Evolutionary conservation across 2,888 invertebrate species (phyloP).

Genomic region (Arenicola marina): DNA sequence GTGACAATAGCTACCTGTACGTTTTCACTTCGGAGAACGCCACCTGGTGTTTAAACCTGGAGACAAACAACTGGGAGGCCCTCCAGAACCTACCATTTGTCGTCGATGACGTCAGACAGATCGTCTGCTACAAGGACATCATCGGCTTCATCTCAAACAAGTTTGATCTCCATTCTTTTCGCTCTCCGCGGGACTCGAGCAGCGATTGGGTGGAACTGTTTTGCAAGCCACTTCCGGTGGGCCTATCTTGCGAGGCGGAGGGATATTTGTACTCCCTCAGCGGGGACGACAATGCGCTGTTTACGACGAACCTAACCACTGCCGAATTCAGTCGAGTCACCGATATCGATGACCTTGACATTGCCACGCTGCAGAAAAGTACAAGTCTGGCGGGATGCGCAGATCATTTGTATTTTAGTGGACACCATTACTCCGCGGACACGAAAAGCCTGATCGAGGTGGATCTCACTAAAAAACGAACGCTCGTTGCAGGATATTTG

Average conservation of each 20-base stretch:
- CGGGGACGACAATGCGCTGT: background rate
- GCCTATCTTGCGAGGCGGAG: background rate
- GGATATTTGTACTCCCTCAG: background rate
- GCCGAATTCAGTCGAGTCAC: background rate
- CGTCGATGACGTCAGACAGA: background rate
- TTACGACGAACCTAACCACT: background rate
- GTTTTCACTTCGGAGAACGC: background rate
- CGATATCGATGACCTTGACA: background rate
- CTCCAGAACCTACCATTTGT: background rate
- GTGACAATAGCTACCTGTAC: background rate
- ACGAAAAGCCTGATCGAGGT: background rate
- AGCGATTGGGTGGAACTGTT: background rate
- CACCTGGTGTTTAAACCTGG: background rate
- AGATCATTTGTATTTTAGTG: background rate
- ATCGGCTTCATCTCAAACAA: background rate
- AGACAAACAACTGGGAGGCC: background rate
- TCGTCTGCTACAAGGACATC: background rate
- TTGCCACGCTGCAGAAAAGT: background rate
- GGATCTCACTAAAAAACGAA: background rate
- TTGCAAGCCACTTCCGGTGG: background rate
- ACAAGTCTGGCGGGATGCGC: background rate
- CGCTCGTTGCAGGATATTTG: background rate
- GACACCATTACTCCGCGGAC: background rate
- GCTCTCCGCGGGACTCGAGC: background rate
- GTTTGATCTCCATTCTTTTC: background rate